Base-by-base conservation (phyloP, 2,113 vertebrate genomes). In the Antennarius striatus region DNA sequence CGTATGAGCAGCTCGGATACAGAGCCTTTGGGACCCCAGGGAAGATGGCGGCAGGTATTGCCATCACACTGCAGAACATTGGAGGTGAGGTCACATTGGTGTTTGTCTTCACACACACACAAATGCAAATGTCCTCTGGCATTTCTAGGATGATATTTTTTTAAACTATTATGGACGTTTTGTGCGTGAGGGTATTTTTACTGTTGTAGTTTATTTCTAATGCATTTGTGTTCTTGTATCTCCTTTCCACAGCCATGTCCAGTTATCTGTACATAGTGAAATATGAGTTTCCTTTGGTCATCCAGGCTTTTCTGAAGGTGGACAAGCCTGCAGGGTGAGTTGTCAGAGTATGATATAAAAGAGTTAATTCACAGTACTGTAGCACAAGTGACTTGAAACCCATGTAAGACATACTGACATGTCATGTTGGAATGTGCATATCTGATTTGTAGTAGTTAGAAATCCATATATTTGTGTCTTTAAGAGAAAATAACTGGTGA, bases 221-320 rank as follows among this genome's bases (percentile, higher is more conserved):
- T 29, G 50, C 5, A 12, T 10, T 29, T 12, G 5, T 29, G 10
- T 46, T 16, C 49, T 22, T 68, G 3, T 79, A 10, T 76, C 48
- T 68, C 42, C 47, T 16, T 56, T 74, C 61, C 55, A 61, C 90
- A 98, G 98, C 96, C 67, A 99, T 98, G 93, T 92, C 97, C 91
- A 98, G 95, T 88, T 99, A 98, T 90, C 93, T 99, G 78, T 98
- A 96, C 88, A 98, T 99, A 69, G 95, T 98, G 29, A 99, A 97
- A 92, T 96, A 95, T 74, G 96, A 99, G 85, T 93, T 98, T 56
- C 96, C 97, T 54, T 88, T 95, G 86, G 96, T 97, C 88, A 95
- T 99, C 82, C 95, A 95, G 65, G 93, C 93, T 56, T 93, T 93
- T 78, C 84, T 92, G 60, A 89, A 10, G 57, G 86, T 90, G 75